Evolutionary conservation across 2,888 invertebrate species (phyloP).

Genomic region (Calliphora vomitoria): DNA sequence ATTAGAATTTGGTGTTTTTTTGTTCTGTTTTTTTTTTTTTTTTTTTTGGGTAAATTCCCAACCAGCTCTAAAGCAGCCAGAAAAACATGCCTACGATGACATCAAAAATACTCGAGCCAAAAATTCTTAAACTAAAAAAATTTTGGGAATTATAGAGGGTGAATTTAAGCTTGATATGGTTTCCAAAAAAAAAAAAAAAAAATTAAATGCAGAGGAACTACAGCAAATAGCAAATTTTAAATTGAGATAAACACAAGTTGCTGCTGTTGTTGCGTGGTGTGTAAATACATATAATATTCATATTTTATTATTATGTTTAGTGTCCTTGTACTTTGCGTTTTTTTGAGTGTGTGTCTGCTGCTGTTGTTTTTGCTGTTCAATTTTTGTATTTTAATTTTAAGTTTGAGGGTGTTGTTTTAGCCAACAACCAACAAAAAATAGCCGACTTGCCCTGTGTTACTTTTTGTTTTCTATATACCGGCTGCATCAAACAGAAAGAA

Average conservation of each 20-base stretch:
- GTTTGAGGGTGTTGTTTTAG: constrained; percentile 48
- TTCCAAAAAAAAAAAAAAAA: constrained; percentile 10
- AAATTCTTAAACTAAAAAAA: neutral
- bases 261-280: neutral
- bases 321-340: neutral
- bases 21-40: constrained; percentile 10
- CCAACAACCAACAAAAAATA: constrained; percentile 16
- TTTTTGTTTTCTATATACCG: constrained; percentile 51
- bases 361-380: constrained; percentile 25
- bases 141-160: constrained; percentile 22
- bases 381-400: constrained; percentile 37
- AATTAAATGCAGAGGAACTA: constrained; percentile 25
- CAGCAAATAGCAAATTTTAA: constrained; percentile 28
- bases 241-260: constrained; percentile 47
- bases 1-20: constrained; percentile 67
- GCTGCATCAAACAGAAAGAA: neutral
- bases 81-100: constrained; percentile 28
- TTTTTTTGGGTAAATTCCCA: constrained; percentile 44
- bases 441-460: constrained; percentile 5
- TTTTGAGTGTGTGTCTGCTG: constrained; percentile 22
- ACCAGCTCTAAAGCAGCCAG: neutral
- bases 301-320: constrained; percentile 50
- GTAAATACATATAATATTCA: constrained; percentile 38
- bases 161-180: constrained; percentile 34
- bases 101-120: constrained; percentile 28